Evolutionary conservation across 1,140 invertebrate genomes (phyloP), one percentile per base, ranked within the genome.

Genomic region (Hylaeus volcanicus): DNA sequence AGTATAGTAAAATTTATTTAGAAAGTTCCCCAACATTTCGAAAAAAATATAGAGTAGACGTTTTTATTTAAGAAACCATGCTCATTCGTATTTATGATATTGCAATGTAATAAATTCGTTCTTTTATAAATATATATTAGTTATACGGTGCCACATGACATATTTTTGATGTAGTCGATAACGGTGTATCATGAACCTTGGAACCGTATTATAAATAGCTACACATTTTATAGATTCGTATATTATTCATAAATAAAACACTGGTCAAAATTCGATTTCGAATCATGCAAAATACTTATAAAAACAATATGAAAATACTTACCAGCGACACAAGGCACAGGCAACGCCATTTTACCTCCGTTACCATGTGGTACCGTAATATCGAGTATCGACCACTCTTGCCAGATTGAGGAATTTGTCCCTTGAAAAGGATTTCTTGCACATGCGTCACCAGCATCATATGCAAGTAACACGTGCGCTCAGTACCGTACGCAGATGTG

Each of bases 291-390:
- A 39, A 5, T 61, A 70, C 66, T 14, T 37, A 15, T 9, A 48
- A 56, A 72, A 82, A 85, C 61, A 73, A 2, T 41, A 45, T 45
- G 3, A 79, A 81, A 86, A 83, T 79, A 81, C 90, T 92, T 90
- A 93, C 93, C 91, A 91, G 92, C 93, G 74, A 93, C 84, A 87
- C 92, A 93, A 86, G 93, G 92, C 78, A 93, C 83, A 85, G 84
- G 85, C 80, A 89, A 90, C 90, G 93, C 92, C 93, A 93, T 93
- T 92, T 93, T 93, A 90, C 84, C 86, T 88, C 70, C 86, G 75
- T 87, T 82, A 86, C 82, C 86, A 88, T 88, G 85, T 87, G 85
- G 73, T 81, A 74, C 58, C 68, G 81, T 69, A 76, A 78, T 56
- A 82, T 83, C 73, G 75, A 73, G 65, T 71, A 82, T 84, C 74